Percentiles rank a stretch among this genome's conserved stretches.
phyloP scores from a whole-genome alignment of 1,140 invertebrate genomes.

The Amyelois transitella region DNA sequence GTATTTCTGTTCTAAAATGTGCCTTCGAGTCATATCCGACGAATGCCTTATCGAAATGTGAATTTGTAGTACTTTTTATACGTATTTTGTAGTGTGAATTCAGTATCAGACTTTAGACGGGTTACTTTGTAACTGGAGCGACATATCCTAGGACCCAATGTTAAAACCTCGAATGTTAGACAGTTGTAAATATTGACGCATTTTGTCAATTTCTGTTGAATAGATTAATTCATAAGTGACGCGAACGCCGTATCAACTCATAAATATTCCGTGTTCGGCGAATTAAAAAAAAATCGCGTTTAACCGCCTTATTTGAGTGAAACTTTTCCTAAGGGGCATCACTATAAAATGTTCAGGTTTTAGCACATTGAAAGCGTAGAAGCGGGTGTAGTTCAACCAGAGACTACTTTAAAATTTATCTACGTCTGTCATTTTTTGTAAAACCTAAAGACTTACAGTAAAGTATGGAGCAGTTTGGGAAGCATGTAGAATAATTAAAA shows the following conservation, averaged over 20 bases:
- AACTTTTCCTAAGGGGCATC: background rate
- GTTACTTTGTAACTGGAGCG: constrained; percentile 16
- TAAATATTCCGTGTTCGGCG: no score
- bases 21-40: constrained; percentile 68
- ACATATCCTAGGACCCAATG: constrained; percentile 1
- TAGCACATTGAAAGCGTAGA: background rate
- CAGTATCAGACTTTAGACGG: constrained; percentile 24
- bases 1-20: constrained; percentile 48
- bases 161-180: background rate
- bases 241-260: background rate
- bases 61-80: constrained; percentile 49
- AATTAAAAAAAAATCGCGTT: no score
- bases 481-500: no score
- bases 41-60: constrained; percentile 48
- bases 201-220: background rate
- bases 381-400: background rate
- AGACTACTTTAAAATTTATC: no score
- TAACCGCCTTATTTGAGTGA: no score
- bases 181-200: background rate
- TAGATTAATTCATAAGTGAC: background rate
- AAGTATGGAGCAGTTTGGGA: no score
- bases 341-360: background rate
- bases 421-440: no score
- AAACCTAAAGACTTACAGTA: no score
- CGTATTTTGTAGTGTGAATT: constrained; percentile 31